Evolutionary conservation across 2,888 invertebrate species (phyloP).

Genomic region (Barypeithes pellucidus): DNA sequence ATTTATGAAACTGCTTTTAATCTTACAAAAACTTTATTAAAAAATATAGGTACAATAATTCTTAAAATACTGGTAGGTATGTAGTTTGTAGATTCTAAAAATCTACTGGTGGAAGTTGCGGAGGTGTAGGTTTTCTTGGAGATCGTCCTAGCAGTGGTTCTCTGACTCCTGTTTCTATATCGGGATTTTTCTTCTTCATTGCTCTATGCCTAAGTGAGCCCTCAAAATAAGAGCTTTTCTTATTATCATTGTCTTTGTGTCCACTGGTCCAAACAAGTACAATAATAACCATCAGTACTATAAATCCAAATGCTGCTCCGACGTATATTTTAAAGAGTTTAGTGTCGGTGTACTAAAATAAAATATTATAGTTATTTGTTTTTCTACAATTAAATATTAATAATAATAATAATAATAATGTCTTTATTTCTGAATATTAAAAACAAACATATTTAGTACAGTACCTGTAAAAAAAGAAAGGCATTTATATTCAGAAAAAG

Average conservation of each 20-base stretch:
- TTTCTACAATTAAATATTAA: too few species aligned
- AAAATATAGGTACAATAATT: slow-evolving; percentile 1
- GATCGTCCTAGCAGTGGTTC: slow-evolving; percentile 54
- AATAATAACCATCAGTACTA: slow-evolving; percentile 55
- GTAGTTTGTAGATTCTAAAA: slow-evolving; percentile 52
- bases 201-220: slow-evolving; percentile 56
- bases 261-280: slow-evolving; percentile 57
- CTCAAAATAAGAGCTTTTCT: slow-evolving; percentile 25
- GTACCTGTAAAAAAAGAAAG: too few species aligned
- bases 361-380: too few species aligned
- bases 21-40: slow-evolving; percentile 12
- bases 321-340: slow-evolving; percentile 62
- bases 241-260: slow-evolving; percentile 24
- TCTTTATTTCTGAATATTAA: too few species aligned
- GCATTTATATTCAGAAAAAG: too few species aligned
- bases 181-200: slow-evolving; percentile 45
- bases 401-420: too few species aligned
- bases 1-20: too few species aligned
- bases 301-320: slow-evolving; percentile 59
- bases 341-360: slow-evolving; percentile 61
- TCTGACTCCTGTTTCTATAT: slow-evolving; percentile 52
- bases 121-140: slow-evolving; percentile 53
- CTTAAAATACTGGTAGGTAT: slow-evolving; percentile 16
- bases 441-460: too few species aligned
- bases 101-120: slow-evolving; percentile 59